These are phyloP conservation scores for Delichon dasypus DNA, from an alignment of 2,797 vertebrate genomes.

Conservation along the genomic window DNA sequence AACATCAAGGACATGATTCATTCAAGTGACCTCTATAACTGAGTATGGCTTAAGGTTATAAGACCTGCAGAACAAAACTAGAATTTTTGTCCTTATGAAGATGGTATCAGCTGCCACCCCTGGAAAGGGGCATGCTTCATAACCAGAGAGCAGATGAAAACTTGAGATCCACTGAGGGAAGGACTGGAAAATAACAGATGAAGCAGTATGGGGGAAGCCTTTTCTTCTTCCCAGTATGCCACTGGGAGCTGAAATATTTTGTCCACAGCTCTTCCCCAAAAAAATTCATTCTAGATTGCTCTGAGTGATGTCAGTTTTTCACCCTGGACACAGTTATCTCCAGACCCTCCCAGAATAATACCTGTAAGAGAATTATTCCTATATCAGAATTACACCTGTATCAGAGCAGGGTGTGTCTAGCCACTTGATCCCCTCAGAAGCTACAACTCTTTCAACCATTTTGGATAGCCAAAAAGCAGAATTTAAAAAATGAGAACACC, in stretches of 20 bases:
- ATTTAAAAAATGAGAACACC: background rate
- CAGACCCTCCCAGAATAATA: background rate
- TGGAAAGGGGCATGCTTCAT: background rate
- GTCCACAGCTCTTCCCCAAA: background rate
- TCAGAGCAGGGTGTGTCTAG: background rate
- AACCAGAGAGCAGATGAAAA: background rate
- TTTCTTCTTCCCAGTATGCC: background rate
- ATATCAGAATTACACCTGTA: background rate
- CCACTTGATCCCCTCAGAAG: background rate
- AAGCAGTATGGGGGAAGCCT: background rate
- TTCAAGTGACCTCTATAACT: background rate
- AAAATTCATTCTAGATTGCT: background rate
- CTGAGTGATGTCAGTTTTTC: background rate
- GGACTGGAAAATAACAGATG: background rate
- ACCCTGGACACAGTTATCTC: background rate
- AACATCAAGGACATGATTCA: background rate
- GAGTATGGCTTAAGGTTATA: background rate
- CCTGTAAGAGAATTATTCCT: background rate
- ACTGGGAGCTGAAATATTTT: background rate
- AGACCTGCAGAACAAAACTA: background rate
- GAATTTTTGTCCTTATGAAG: background rate
- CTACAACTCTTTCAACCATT: background rate
- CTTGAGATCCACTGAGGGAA: background rate
- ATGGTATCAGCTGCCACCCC: background rate
- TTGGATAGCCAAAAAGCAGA: background rate